phyloP scores from a whole-genome alignment of 2,888 invertebrate species.

The Aspidapion aeneum region DNA sequence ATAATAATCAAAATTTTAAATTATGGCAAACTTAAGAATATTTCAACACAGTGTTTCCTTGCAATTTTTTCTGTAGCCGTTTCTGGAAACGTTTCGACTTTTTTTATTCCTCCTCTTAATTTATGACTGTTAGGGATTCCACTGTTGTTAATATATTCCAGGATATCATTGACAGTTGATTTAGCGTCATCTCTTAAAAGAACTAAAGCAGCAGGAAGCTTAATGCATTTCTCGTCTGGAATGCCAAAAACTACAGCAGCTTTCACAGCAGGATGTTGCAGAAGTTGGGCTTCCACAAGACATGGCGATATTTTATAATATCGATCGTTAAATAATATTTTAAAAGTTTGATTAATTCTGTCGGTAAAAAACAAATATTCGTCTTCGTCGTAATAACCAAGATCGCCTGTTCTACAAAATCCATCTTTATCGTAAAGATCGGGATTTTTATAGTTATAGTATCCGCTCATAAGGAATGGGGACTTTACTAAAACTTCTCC shows the following conservation, averaged over 20 bases:
- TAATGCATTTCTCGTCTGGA: neutral
- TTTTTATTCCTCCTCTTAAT: neutral
- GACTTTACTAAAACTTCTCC: too few species aligned
- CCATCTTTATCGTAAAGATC: too few species aligned
- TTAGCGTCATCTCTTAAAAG: neutral
- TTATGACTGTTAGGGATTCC: neutral
- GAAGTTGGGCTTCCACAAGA: neutral
- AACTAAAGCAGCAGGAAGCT: neutral
- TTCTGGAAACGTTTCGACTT: neutral
- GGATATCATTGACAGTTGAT: neutral
- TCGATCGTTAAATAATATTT: neutral
- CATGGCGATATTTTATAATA: neutral
- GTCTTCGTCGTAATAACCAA: neutral
- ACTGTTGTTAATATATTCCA: neutral
- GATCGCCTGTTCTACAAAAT: too few species aligned
- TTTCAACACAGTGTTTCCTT: too few species aligned
- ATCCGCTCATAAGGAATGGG: too few species aligned
- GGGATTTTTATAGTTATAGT: too few species aligned
- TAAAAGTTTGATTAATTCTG: neutral
- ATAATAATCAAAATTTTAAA: too few species aligned
- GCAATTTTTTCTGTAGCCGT: neutral
- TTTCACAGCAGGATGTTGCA: neutral
- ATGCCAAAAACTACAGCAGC: neutral
- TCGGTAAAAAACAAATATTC: neutral
- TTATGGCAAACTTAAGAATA: too few species aligned